A percentile compares a stretch with the other conserved stretches of the same genome.
Evolutionary conservation across 2,888 invertebrate species (phyloP).

Genomic region (Ctena decussata): DNA sequence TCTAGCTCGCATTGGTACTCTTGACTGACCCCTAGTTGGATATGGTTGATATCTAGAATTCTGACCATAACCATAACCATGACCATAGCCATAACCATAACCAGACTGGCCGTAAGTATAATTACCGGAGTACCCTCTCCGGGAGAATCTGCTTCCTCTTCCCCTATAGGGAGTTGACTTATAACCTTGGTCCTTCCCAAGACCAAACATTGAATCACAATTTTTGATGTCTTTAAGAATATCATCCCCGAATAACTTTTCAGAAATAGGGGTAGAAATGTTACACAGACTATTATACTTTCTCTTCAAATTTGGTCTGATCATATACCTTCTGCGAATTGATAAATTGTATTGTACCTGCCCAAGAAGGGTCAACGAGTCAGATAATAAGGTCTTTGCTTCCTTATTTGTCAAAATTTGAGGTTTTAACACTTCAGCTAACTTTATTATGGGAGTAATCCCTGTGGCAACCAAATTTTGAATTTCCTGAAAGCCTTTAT

Average conservation of each 20-base stretch:
- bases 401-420: neutral
- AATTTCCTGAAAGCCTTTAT: slow-evolving; percentile 16
- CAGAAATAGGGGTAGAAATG: neutral
- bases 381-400: slow-evolving; percentile 14
- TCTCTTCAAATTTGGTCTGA: slow-evolving; percentile 21
- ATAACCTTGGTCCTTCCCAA: slow-evolving; percentile 12
- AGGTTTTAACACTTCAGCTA: slow-evolving; percentile 16
- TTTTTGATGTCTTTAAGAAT: slow-evolving; percentile 34
- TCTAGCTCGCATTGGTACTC: too few relatives aligned
- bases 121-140: neutral
- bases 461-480: slow-evolving; percentile 17
- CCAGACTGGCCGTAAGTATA: neutral
- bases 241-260: slow-evolving; percentile 34
- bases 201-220: slow-evolving; percentile 2
- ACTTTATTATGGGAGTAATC: slow-evolving; percentile 21
- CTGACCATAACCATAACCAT: neutral
- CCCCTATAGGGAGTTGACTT: too few relatives aligned
- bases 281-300: slow-evolving; percentile 22
- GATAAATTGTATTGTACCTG: slow-evolving; percentile 38
- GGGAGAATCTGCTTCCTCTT: neutral
- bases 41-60: neutral
- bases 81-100: neutral
- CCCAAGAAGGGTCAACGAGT: slow-evolving; percentile 28
- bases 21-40: too few relatives aligned
- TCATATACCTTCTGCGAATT: slow-evolving; percentile 34